Percentiles rank a stretch among this genome's conserved stretches.
Evolutionary conservation across 2,797 vertebrate genomes (phyloP).

Genomic region (Bradypodion pumilum): DNA sequence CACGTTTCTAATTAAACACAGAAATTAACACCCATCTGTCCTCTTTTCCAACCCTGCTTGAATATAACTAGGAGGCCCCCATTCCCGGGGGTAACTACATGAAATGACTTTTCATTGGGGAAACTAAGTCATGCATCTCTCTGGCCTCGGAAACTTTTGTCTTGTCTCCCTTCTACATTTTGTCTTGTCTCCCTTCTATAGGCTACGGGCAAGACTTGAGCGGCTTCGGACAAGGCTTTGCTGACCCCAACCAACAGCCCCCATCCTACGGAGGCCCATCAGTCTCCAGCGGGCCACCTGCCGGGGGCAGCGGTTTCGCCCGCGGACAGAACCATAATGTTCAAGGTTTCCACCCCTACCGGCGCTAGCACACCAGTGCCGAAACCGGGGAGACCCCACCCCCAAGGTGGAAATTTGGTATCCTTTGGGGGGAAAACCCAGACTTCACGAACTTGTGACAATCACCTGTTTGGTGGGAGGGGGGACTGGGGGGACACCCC

Average conservation of each 20-base stretch:
- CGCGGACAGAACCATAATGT: conserved; percentile 98
- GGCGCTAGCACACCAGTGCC: conserved; percentile 86
- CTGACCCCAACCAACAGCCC: conserved; percentile 92
- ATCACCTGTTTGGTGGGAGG: conserved; percentile 79
- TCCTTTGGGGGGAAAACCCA: conserved; percentile 69
- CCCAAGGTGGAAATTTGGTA: conserved; percentile 77
- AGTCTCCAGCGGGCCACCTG: conserved; percentile 84
- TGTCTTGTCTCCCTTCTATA: conserved; percentile 65
- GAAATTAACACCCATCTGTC: no score
- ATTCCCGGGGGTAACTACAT: no score
- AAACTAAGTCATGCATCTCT: no score
- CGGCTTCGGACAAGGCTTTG: conserved; percentile 94
- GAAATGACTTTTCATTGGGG: no score
- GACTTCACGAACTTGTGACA: conserved; percentile 82
- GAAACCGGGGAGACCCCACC: conserved; percentile 85
- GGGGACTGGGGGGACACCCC: conserved; percentile 50
- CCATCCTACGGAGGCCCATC: conserved; percentile 89
- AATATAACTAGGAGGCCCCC: no score
- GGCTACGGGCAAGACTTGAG: conserved; percentile 98
- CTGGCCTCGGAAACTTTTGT: no score
- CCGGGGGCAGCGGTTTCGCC: conserved; percentile 88
- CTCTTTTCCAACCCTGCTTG: no score
- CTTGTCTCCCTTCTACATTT: conserved; percentile 33
- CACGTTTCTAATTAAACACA: no score
- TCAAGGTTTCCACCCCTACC: conserved; percentile 98